phyloP scores from a whole-genome alignment of 2,888 invertebrate genomes.

The Lampropteryx suffumata region DNA sequence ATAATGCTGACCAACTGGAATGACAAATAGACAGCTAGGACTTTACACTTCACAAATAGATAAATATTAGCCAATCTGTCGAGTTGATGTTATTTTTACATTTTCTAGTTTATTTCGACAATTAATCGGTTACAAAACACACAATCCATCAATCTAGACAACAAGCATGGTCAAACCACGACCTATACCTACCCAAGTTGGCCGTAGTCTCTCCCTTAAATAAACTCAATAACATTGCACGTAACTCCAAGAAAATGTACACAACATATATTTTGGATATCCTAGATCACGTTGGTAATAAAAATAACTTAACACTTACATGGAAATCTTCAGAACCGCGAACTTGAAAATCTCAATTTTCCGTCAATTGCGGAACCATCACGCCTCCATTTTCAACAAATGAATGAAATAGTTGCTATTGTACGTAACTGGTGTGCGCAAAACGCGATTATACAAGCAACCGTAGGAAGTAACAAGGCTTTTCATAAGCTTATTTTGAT shows the following conservation, averaged over 20 bases:
- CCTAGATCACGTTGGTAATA: conserved; percentile 57
- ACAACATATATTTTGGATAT: conserved; percentile 44
- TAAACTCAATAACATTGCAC: conserved; percentile 56
- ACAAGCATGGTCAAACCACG: conserved; percentile 61
- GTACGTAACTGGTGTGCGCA: conserved; percentile 44
- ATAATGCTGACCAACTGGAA: conserved; percentile 54
- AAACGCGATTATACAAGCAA: conserved; percentile 21
- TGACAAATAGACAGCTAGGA: conserved; percentile 25
- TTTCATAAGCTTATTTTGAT: not conserved
- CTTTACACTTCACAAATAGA: conserved; percentile 10
- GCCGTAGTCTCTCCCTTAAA: conserved; percentile 78
- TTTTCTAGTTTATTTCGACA: not conserved
- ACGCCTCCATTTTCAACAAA: conserved; percentile 81
- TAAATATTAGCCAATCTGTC: conserved; percentile 1
- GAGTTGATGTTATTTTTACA: conserved; percentile 19
- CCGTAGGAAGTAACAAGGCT: conserved; percentile 23
- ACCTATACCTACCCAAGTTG: conserved; percentile 56
- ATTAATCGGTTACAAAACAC: conserved; percentile 9
- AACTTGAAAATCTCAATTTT: conserved; percentile 72
- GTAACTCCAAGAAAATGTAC: conserved; percentile 37
- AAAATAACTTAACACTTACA: conserved; percentile 54
- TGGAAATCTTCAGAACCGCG: conserved; percentile 61
- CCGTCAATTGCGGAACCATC: conserved; percentile 69
- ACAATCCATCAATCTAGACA: conserved; percentile 26
- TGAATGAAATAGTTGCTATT: conserved; percentile 59